phyloP scores from a whole-genome alignment of 2,113 vertebrate genomes.

The Rhea americana region DNA sequence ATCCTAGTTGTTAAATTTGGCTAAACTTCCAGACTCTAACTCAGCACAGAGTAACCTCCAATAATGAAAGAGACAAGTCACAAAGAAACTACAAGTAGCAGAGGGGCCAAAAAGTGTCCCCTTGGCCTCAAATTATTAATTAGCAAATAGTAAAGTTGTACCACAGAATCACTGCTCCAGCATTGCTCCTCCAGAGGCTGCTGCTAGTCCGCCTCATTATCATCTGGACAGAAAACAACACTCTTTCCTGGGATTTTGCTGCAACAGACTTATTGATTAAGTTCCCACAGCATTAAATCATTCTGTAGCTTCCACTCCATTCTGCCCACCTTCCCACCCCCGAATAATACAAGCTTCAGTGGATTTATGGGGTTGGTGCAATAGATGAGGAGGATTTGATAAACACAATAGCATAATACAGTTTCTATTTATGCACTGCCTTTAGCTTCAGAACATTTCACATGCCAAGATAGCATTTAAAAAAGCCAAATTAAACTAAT shows the following conservation, averaged over 20 bases:
- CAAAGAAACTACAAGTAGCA: slow-evolving; percentile 72
- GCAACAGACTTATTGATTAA: slow-evolving; percentile 83
- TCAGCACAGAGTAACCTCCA: slow-evolving; percentile 65
- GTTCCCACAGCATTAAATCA: slow-evolving; percentile 84
- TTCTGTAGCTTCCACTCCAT: slow-evolving; percentile 77
- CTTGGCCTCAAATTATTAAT: slow-evolving; percentile 78
- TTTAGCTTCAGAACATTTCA: slow-evolving; percentile 46
- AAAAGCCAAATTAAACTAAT: slow-evolving; percentile 65
- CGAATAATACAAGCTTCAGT: slow-evolving; percentile 81
- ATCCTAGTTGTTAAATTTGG: slow-evolving; percentile 62
- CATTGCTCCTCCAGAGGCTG: slow-evolving; percentile 79
- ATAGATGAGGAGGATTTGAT: slow-evolving; percentile 58
- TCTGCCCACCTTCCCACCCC: slow-evolving; percentile 74
- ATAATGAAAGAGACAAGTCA: slow-evolving; percentile 62
- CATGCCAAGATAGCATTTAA: slow-evolving; percentile 42
- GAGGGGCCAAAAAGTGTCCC: slow-evolving; percentile 68
- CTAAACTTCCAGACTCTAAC: slow-evolving; percentile 68
- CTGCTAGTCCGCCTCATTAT: slow-evolving; percentile 80
- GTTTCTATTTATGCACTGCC: slow-evolving; percentile 60
- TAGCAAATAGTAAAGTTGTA: slow-evolving; percentile 76
- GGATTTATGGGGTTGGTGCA: slow-evolving; percentile 72
- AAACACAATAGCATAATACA: slow-evolving; percentile 43
- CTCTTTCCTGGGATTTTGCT: slow-evolving; percentile 76
- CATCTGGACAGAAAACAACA: slow-evolving; percentile 82
- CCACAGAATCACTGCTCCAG: slow-evolving; percentile 69